Base-by-base conservation (phyloP, 2,888 invertebrate genomes). In the Branchipolynoe longqiensis region DNA sequence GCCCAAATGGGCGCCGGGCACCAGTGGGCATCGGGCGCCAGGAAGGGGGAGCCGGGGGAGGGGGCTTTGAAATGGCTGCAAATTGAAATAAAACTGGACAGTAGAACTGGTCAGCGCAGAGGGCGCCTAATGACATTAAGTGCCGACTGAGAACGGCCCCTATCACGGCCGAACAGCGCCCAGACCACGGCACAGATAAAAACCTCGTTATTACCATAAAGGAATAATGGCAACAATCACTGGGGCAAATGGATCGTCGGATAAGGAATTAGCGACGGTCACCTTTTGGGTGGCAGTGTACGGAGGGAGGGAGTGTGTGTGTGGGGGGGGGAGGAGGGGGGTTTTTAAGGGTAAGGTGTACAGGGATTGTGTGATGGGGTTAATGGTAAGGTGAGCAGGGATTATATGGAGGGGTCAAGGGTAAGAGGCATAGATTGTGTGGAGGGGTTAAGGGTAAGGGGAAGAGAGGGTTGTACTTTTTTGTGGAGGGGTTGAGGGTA, bases 71-170 rank as follows among this genome's bases (percentile, higher is more conserved):
- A 48, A 78, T 78, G 33, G 54, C 41, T 78, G 78, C 48, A 78
- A 78, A 78, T 78, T 41, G 41, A 78, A 78, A 78, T 78, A 78
- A 78, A 78, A 78, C 48, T 69, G 69, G 69, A 36, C 69, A 69
- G 69, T 69, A 38, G 69, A 38, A 69, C 33, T 69, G 69, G 69
- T 69, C 69, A 69, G 25, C 38, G 69, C 69, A 22, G 36, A 18
- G 4, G 22, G 36, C 69, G 18, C 69, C 69, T 69, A 69, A 69
- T 69, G 69, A 22, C 36, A 69, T 69, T 69, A 69, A 69, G 36
- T 22, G 69, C 36, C n/a, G 3, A 12, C 69, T 36, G 62, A 69
- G 69, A 48, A 48, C 33, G 69, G 69, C 69, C 28, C 62, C 69
- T 36, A 69, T 69, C 69, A 69, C 36, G 38, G 36, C 18, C 36